These are phyloP conservation scores for Butorides virescens DNA, from an alignment of 2,113 vertebrate species.

Conservation along the genomic window DNA sequence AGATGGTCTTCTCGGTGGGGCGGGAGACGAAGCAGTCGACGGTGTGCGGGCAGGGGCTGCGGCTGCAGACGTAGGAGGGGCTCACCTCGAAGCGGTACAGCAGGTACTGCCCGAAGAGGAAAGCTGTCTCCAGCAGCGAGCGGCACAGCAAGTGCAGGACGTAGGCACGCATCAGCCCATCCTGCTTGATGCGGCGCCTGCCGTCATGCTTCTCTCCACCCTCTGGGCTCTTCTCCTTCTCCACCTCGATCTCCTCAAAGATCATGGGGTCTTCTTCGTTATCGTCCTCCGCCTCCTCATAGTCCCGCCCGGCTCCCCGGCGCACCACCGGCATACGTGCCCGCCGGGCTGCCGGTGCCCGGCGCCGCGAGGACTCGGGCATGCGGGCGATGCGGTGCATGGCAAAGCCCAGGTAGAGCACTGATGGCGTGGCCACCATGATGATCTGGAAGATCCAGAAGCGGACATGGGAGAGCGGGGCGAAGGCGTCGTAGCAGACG, in stretches of 20 bases:
- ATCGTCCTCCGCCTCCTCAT: constrained; percentile 84
- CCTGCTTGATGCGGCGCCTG: constrained; percentile 81
- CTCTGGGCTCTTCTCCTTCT: constrained; percentile 71
- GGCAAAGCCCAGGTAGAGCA: constrained; percentile 89
- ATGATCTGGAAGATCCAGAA: constrained; percentile 94
- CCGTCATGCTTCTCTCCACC: constrained; percentile 64
- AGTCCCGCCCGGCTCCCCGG: constrained; percentile 75
- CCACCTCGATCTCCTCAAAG: constrained; percentile 79
- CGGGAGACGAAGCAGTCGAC: constrained; percentile 91
- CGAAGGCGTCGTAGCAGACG: constrained; percentile 87
- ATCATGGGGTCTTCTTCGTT: constrained; percentile 90
- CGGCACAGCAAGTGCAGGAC: constrained; percentile 84
- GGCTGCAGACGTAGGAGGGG: constrained; percentile 81
- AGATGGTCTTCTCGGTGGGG: constrained; percentile 90
- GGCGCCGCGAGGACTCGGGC: constrained; percentile 31
- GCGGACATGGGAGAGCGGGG: constrained; percentile 84
- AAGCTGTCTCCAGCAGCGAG: constrained; percentile 77
- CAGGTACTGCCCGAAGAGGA: constrained; percentile 86
- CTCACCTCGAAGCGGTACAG: constrained; percentile 84
- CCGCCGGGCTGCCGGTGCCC: not conserved
- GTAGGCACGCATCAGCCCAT: constrained; percentile 88
- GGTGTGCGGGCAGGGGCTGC: constrained; percentile 83
- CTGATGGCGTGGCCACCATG: constrained; percentile 82
- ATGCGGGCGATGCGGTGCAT: constrained; percentile 85
- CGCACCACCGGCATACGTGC: constrained; percentile 71